These are phyloP conservation scores for Rhagium mordax DNA, from an alignment of 2,888 invertebrate species.

Conservation along the genomic window DNA sequence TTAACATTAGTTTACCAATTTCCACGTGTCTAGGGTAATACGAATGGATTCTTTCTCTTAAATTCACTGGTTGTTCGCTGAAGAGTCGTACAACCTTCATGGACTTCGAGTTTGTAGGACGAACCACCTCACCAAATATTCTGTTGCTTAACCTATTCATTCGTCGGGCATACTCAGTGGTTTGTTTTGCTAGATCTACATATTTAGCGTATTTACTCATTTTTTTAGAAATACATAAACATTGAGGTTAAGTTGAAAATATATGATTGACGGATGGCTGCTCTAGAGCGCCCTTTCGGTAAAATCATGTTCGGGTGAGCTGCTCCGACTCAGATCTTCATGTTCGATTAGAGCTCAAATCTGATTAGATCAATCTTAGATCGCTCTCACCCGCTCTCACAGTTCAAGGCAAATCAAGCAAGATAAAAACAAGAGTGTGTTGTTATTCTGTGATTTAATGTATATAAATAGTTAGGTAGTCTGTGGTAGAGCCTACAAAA, in stretches of 20 bases:
- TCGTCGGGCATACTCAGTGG: constrained; percentile 85
- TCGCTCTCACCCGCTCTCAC: no score
- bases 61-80: constrained; percentile 82
- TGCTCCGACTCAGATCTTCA: no score
- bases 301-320: no score
- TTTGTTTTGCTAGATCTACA: constrained; percentile 77
- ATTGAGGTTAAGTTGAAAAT: constrained; percentile 14
- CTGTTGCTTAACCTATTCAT: constrained; percentile 90
- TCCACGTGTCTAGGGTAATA: constrained; percentile 92
- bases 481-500: no score
- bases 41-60: constrained; percentile 80
- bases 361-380: no score
- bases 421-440: no score
- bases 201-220: constrained; percentile 82
- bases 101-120: constrained; percentile 82
- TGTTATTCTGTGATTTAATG: no score
- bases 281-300: no score
- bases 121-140: constrained; percentile 90
- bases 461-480: no score
- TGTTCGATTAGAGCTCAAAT: no score
- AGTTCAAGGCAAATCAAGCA: no score
- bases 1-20: constrained; percentile 80
- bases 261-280: neutral
- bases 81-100: constrained; percentile 88
- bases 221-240: constrained; percentile 42